phyloP scores from a whole-genome alignment of 2,888 invertebrate species.

The Ophonus ardosiacus region DNA sequence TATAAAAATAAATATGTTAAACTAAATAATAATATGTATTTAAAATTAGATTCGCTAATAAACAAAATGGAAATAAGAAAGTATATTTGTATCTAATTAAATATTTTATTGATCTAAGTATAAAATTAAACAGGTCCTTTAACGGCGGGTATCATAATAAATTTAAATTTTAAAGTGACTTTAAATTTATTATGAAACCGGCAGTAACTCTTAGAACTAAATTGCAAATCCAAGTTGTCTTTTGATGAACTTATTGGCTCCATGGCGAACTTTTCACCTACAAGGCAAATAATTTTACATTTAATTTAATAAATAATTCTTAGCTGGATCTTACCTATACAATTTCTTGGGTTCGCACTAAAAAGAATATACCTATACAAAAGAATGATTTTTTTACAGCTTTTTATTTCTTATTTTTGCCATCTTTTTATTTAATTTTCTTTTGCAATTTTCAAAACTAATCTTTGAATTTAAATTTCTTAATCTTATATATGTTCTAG shows the following conservation, averaged over 20 bases:
- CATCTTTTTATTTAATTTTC: conserved; percentile 22
- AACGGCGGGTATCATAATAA: not conserved
- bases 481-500: conserved; percentile 52
- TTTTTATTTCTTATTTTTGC: conserved; percentile 26
- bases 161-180: not conserved
- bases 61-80: not conserved
- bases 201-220: not conserved
- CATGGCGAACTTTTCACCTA: not conserved
- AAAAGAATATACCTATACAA: not conserved
- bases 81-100: not conserved
- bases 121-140: not conserved
- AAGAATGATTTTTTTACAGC: conserved; percentile 2
- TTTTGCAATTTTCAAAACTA: conserved; percentile 26
- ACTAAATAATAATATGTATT: not conserved
- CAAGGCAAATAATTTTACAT: not conserved
- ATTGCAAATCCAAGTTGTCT: not conserved
- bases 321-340: not conserved
- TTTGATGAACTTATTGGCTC: not conserved
- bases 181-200: not conserved
- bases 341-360: not conserved
- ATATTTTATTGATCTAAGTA: not conserved
- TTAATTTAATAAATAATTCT: not conserved
- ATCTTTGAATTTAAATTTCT: conserved; percentile 39
- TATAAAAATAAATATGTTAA: not conserved
- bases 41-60: not conserved